phyloP scores from a whole-genome alignment of 2,888 invertebrate species.

The Strigamia transsilvanica region DNA sequence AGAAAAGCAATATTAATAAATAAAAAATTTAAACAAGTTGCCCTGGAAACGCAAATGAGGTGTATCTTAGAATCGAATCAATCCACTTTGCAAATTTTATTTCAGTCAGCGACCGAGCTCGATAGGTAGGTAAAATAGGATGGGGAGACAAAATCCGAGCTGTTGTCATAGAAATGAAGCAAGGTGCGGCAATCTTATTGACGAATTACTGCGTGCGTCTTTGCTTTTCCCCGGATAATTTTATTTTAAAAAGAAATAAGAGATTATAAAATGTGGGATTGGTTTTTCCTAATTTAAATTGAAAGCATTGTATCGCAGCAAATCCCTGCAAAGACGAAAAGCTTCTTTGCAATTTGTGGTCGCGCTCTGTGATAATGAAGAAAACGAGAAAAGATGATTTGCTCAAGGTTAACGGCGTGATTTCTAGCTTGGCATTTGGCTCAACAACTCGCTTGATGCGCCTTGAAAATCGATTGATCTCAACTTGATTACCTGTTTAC shows the following conservation, averaged over 20 bases:
- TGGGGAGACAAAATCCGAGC: background rate
- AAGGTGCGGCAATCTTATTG: background rate
- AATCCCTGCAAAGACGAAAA: background rate
- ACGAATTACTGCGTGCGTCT: background rate
- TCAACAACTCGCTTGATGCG: background rate
- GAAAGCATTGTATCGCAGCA: background rate
- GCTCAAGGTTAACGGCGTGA: slow-evolving; percentile 11
- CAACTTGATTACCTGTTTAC: slow-evolving; percentile 2
- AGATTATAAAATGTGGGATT: background rate
- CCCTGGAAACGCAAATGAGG: slow-evolving; percentile 15
- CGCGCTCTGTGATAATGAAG: background rate
- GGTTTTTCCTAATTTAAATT: background rate
- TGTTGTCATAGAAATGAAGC: slow-evolving; percentile 22
- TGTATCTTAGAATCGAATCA: slow-evolving; percentile 7
- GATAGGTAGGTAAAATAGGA: background rate
- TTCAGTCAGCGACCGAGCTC: background rate
- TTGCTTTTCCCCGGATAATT: background rate
- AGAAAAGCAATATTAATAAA: background rate
- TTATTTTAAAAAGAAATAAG: background rate
- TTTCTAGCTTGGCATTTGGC: slow-evolving; percentile 12
- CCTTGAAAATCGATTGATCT: background rate
- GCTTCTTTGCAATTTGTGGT: background rate
- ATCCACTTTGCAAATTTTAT: background rate
- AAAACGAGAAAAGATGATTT: slow-evolving; percentile 5
- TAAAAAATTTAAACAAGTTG: background rate